phyloP scores from a whole-genome alignment of 2,888 invertebrate genomes.

The Andrena dorsata region DNA sequence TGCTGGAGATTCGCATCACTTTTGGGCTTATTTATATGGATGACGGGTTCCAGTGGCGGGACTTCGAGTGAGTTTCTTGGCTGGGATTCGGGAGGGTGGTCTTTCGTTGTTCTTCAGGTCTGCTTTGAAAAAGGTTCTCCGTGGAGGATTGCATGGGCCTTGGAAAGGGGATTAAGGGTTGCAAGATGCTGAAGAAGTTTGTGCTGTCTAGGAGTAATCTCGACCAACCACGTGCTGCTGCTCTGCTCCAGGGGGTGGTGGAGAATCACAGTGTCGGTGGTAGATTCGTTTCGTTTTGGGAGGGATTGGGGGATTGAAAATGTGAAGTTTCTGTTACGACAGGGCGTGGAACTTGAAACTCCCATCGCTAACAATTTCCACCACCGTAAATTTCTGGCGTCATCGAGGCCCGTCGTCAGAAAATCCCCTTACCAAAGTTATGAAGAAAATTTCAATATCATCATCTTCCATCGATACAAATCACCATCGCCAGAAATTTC shows the following conservation, averaged over 20 bases:
- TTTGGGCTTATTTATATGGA: constrained; percentile 86
- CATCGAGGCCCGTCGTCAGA: too few relatives aligned
- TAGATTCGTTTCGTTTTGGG: not conserved
- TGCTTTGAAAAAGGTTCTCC: constrained; percentile 84
- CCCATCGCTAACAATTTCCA: too few relatives aligned
- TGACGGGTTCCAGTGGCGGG: constrained; percentile 87
- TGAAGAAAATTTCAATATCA: too few relatives aligned
- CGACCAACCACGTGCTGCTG: constrained; percentile 87
- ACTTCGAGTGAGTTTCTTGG: constrained; percentile 85
- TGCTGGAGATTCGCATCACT: constrained; percentile 86
- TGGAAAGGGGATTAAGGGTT: constrained; percentile 86
- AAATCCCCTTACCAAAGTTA: too few relatives aligned
- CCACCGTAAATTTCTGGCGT: too few relatives aligned
- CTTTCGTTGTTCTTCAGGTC: not conserved
- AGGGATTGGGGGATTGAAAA: not conserved
- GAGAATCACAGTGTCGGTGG: constrained; percentile 84
- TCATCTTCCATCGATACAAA: too few relatives aligned
- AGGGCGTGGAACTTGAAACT: too few relatives aligned
- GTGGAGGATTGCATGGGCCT: constrained; percentile 87
- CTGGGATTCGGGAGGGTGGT: too few relatives aligned
- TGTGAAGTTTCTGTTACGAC: too few relatives aligned
- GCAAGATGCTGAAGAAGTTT: constrained; percentile 86
- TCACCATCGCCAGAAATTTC: too few relatives aligned
- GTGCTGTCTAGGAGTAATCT: constrained; percentile 88
- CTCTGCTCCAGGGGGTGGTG: constrained; percentile 86